Evolutionary conservation across 2,113 vertebrate genomes (phyloP), one percentile per base, ranked within the genome.

Genomic region (Dasypus novemcinctus): DNA sequence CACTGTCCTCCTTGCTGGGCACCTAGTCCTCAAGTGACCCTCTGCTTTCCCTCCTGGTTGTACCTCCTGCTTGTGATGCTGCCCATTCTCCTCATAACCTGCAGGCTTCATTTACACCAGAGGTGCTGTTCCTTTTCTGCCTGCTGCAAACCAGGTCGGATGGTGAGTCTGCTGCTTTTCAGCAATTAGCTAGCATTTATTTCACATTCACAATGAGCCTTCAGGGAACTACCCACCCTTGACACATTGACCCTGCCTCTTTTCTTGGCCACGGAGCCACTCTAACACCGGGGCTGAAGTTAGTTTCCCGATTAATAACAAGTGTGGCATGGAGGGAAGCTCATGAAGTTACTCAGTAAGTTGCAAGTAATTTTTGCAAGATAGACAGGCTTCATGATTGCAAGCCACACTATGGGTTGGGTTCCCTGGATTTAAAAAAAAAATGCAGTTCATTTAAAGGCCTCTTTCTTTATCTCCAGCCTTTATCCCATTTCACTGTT

Each of bases 211-310:
- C 46, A 49, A 25, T 71, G 4, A 69, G 11, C 46, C 64, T 71
- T 87, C 78, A 20, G n/a, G 95, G 46, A 61, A 72, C 63, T 69
- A 63, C 49, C 54, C 23, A 54, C 49, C 7, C 43, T 88, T 57
- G 41, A 92, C 81, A 49, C 29, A 9, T 74, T 82, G n/a, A 72
- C n/a, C 61, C 31, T 69, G 82, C 11, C 61, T 91, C 93, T 96
- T 96, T 93, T 97, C 93, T 85, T 88, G 80, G 54, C 91, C 82
- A 87, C 90, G 92, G 93, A 96, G 84, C 66, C 43, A 74, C 80
- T 41, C 61, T 74, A 89, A 76, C 75, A 69, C 52, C 0, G 1
- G 49, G 17, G 31, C 68, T 91, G 38, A 36, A 52, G 59, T 72
- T 31, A 66, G 33, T 41, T 83, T 27, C 29, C 76, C 87, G 88